Percentiles rank a stretch among this genome's conserved stretches.
Conservation (phyloP, 2,888 invertebrate genomes). For the Leucoma salicis region DNA sequence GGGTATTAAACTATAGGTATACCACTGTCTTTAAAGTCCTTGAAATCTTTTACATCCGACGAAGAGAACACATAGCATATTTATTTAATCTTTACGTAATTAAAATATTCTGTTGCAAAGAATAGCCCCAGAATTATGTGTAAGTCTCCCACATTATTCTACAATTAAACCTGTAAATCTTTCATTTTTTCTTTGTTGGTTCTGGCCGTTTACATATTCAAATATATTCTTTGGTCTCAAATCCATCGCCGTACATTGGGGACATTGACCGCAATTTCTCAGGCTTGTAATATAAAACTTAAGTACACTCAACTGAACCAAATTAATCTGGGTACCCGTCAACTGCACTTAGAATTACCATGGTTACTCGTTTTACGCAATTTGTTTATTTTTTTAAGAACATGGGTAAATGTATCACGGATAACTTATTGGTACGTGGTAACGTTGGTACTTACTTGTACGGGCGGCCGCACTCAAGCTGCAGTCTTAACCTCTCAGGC, state of each 20-base stretch:
- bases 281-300: slow-evolving; percentile 50
- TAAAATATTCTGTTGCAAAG: no score
- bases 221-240: slow-evolving; percentile 17
- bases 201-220: not conserved
- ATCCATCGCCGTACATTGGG: slow-evolving; percentile 16
- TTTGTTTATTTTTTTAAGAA: no score
- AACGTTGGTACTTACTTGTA: no score
- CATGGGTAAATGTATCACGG: no score
- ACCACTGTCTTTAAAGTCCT: no score
- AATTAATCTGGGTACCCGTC: slow-evolving; percentile 32
- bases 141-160: not conserved
- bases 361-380: slow-evolving; percentile 24
- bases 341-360: slow-evolving; percentile 25
- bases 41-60: no score
- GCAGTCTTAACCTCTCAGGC: no score
- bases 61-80: no score
- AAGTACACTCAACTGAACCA: slow-evolving; percentile 41
- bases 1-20: no score
- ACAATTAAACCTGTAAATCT: not conserved
- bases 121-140: not conserved
- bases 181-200: not conserved
- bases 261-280: slow-evolving; percentile 32
- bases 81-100: no score
- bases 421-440: no score
- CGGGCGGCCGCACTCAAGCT: no score